Evolutionary conservation across 2,797 vertebrate genomes (phyloP).

Genomic region (Pseudochirops corinnae): DNA sequence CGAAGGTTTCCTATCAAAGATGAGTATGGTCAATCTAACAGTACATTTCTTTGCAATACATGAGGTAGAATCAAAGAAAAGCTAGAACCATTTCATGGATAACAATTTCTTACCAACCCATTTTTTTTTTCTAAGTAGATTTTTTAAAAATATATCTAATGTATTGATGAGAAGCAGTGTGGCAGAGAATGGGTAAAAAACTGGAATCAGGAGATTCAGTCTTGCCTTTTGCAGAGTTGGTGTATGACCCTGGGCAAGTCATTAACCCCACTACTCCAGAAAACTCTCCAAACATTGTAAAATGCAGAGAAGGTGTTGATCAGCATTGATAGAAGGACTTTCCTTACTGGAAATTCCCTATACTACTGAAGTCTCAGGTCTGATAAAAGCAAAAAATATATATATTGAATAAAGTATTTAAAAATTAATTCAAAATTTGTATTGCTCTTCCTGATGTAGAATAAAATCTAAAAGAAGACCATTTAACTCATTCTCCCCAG

Average conservation of each 20-base stretch:
- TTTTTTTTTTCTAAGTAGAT: not conserved
- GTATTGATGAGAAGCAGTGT: not conserved
- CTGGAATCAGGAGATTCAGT: not conserved
- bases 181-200: slow-evolving; percentile 25
- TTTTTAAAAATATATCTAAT: not conserved
- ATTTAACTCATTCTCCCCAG: not conserved
- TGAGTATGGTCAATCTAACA: not conserved
- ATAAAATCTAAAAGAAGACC: not conserved
- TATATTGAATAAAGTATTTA: not conserved
- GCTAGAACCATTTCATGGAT: not conserved
- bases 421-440: not conserved
- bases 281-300: not conserved
- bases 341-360: not conserved
- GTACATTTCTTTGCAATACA: not conserved
- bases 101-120: not conserved
- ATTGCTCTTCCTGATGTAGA: not conserved
- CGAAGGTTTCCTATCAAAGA: not conserved
- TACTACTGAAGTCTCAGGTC: not conserved
- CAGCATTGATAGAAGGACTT: not conserved
- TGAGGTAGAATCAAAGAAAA: not conserved
- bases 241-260: not conserved
- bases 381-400: not conserved
- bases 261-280: not conserved
- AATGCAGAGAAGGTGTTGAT: not conserved
- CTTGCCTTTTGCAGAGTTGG: not conserved